Evolutionary conservation across 2,888 invertebrate genomes (phyloP), one percentile per base, ranked within the genome.

Genomic region (Atethmia centrago): DNA sequence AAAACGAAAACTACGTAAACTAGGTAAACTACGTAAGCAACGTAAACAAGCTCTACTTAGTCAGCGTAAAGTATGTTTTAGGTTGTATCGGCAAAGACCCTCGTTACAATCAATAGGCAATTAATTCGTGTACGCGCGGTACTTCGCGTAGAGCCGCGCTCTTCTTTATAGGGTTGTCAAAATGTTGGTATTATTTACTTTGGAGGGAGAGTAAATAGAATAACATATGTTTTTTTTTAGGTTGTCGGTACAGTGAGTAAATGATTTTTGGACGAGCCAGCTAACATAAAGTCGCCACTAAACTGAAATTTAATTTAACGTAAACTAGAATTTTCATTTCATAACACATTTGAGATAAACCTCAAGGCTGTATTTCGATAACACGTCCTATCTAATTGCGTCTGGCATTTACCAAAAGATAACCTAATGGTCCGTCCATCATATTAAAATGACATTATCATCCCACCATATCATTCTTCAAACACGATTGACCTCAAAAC

Each of bases 101-200:
- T 84, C 83, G 80, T 77, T 82, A 86, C 88, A 88, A 88, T 88
- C 90, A 88, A 90, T 90, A 89, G 85, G 85, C 88, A 90, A 90
- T 91, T 90, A 91, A 90, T 89, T 86, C 87, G 74, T 70, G 74
- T 68, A 65, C 86, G 85, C 87, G 87, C 85, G n/a, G n/a, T n/a
- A 81, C 83, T 87, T 61, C 58, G 59, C 49, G 69, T 63, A 58
- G 61, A 55, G 55, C 36, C 40, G 42, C 47, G 45, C 58, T 53
- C 63, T 51, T 56, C 28, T 16, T 3, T 19, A 12, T 58, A 82
- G 83, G 82, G 82, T 19, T 82, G 83, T 49, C 79, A 55, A 31
- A 16, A 31, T 14, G 25, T 25, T 31, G 28, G 25, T 51, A 36
- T 68, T 42, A 49, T 55, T 58, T 65, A 1, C 12, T 58, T 74